Evolutionary conservation across 2,888 invertebrate genomes (phyloP).

Genomic region (Caenorhabditis uteleia): DNA sequence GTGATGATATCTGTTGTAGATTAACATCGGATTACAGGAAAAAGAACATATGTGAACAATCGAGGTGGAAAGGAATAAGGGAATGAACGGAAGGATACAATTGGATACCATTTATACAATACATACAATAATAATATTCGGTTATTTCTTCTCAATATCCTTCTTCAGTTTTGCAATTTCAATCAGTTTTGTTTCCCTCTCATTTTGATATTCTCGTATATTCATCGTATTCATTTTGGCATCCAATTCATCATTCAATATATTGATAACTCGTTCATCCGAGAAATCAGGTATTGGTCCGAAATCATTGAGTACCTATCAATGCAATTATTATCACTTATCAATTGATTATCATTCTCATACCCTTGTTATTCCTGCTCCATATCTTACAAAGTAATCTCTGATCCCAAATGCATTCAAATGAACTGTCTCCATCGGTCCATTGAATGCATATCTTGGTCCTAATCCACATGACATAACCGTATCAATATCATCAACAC

Average conservation of each 20-base stretch:
- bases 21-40: too few species aligned
- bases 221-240: conserved; percentile 21
- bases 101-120: too few species aligned
- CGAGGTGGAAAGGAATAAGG: too few species aligned
- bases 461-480: conserved; percentile 78
- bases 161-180: conserved; percentile 42
- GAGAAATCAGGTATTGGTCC: conserved; percentile 44
- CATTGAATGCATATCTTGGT: conserved; percentile 92
- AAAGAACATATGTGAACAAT: too few species aligned
- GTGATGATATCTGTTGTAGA: too few species aligned
- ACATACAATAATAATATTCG: too few species aligned
- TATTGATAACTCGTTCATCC: conserved; percentile 41
- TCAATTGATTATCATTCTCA: too few species aligned
- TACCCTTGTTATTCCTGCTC: conserved; percentile 34
- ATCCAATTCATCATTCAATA: conserved; percentile 29
- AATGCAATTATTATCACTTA: not conserved
- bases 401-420: conserved; percentile 83
- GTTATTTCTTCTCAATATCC: conserved; percentile 1
- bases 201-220: conserved; percentile 24
- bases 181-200: conserved; percentile 35
- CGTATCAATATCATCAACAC: conserved; percentile 86
- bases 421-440: conserved; percentile 90
- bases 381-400: conserved; percentile 49
- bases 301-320: conserved; percentile 40
- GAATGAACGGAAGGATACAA: too few species aligned